Conservation (phyloP, 2,888 invertebrate species). For the Scrobipalpa costella region DNA sequence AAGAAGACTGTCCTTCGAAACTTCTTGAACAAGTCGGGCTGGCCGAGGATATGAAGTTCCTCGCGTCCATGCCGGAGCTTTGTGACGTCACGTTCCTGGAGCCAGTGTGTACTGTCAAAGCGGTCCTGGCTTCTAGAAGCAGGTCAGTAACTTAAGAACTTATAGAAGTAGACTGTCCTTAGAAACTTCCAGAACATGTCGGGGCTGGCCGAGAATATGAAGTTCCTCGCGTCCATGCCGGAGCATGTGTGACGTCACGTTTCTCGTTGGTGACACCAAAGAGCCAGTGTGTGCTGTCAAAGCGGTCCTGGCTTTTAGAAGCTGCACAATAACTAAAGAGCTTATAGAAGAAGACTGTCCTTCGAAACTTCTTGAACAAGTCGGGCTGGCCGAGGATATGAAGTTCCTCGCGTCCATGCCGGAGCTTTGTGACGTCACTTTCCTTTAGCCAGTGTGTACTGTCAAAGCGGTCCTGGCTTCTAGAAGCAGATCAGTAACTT, state of each 20-base stretch:
- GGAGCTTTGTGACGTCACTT: slow-evolving; percentile 96
- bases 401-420: slow-evolving; percentile 98
- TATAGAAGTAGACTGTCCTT: slow-evolving; percentile 75
- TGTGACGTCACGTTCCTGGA: slow-evolving; percentile 97
- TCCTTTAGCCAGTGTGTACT: slow-evolving; percentile 89
- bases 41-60: slow-evolving; percentile 97
- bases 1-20: slow-evolving; percentile 93
- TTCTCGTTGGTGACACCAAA: slow-evolving; percentile 94
- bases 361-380: slow-evolving; percentile 96
- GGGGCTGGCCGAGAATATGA: slow-evolving; percentile 96
- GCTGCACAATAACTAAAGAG: slow-evolving; percentile 77
- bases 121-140: slow-evolving; percentile 92
- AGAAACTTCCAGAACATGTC: slow-evolving; percentile 96
- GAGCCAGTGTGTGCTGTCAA: slow-evolving; percentile 95
- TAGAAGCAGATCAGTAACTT: slow-evolving; percentile 83
- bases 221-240: slow-evolving; percentile 97
- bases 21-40: slow-evolving; percentile 95
- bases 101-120: slow-evolving; percentile 96
- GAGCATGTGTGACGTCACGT: slow-evolving; percentile 97
- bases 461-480: slow-evolving; percentile 94
- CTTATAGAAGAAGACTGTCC: slow-evolving; percentile 85
- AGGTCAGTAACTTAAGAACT: slow-evolving; percentile 68
- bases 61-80: slow-evolving; percentile 96
- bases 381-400: slow-evolving; percentile 95
- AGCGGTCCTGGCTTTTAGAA: slow-evolving; percentile 92